Base-by-base conservation (phyloP, 2,113 vertebrate genomes). In the Vimba vimba region DNA sequence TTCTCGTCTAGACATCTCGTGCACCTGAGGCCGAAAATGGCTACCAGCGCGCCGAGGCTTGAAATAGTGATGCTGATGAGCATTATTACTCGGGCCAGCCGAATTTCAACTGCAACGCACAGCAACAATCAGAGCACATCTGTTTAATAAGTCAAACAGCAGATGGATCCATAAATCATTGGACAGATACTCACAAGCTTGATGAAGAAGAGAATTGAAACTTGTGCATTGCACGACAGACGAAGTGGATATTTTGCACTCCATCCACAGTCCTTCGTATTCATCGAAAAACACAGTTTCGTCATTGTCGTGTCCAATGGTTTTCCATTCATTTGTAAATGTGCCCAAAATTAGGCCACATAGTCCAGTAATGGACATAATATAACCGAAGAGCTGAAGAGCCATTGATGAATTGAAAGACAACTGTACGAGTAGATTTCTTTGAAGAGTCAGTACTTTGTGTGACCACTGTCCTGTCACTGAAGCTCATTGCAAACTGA, bases 231-330 rank as follows among this genome's bases (percentile, higher is more conserved):
- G 95, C 50, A 95, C 92, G 89, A 94, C 93, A 13, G 94, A 95
- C 5, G 95, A 95, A 60, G 92, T 93, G 87, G 95, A 93, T n/a
- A 92, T 95, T 66, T 93, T 94, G 89, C 97, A 98, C 79, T 92
- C 94, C 96, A 96, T 97, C 97, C 97, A 99, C 21, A 99, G 89
- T 8, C 97, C 97, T 80, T 96, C 94, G 30, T 94, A 96, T 45
- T 94, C 91, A 82, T 95, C 95, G 21, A 94, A 93, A 0, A 94
- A 92, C 21, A 94, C 88, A 3, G 95, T 94, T 86, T 94, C 93
- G 87, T 95, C 96, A 25, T 93, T 94, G 1, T 96, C 91, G 6
- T 93, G 95, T 8, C 95, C 92, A 82, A 93, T 92, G 79, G 93
- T 94, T 90, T 94, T 97, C 97, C 97, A 99, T 88, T 97, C 95